Evolutionary conservation across 2,113 vertebrate species (phyloP).

Genomic region (Dolichallabes microphthalmus): DNA sequence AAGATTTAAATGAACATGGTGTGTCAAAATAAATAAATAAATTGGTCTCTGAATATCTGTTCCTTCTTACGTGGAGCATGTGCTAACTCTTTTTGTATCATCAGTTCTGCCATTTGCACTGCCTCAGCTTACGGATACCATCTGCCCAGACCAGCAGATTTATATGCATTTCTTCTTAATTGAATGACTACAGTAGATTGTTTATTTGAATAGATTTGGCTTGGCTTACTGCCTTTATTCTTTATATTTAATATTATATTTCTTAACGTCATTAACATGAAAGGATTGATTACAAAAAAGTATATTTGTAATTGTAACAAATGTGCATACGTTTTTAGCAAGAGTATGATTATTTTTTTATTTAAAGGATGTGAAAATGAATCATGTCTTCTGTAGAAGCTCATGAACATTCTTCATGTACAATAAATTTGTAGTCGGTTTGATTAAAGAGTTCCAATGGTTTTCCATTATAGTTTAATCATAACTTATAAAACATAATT

Average conservation of each 20-base stretch:
- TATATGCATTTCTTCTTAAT: not conserved
- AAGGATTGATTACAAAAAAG: not conserved
- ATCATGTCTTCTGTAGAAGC: too few relatives aligned
- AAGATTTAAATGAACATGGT: not conserved
- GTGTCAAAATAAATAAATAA: not conserved
- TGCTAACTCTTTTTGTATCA: not conserved
- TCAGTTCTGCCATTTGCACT: not conserved
- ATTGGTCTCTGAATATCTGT: not conserved
- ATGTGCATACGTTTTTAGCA: not conserved
- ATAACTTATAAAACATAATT: too few relatives aligned
- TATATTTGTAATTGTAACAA: not conserved
- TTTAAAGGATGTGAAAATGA: not conserved
- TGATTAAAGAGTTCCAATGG: too few relatives aligned
- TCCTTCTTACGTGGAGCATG: not conserved
- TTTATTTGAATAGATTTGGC: not conserved
- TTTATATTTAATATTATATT: not conserved
- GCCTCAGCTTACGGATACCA: not conserved
- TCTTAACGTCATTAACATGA: not conserved
- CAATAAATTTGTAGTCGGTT: too few relatives aligned
- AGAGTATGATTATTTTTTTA: not conserved
- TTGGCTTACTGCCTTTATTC: not conserved
- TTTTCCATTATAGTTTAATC: too few relatives aligned
- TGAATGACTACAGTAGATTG: not conserved
- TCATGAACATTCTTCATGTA: too few relatives aligned
- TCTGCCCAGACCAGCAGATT: not conserved